Percentiles rank a stretch among this genome's conserved stretches.
Evolutionary conservation across 2,113 vertebrate species (phyloP).

Genomic region (Daboia siamensis): DNA sequence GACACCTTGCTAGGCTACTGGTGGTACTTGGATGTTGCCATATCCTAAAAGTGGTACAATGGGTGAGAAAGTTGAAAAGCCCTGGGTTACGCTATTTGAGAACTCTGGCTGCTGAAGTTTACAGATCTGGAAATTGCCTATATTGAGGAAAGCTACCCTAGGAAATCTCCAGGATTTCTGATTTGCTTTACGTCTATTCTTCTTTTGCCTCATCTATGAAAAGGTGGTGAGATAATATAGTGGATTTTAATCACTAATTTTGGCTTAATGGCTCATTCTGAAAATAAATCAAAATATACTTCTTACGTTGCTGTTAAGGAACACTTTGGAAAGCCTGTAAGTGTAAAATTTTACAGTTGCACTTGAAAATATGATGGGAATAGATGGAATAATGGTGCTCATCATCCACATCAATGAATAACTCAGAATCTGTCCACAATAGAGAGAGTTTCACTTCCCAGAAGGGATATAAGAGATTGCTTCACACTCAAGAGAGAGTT

Average conservation of each 20-base stretch:
- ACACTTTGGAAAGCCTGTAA: background rate
- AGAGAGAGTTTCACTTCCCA: background rate
- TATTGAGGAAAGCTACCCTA: background rate
- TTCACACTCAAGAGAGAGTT: background rate
- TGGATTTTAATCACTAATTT: background rate
- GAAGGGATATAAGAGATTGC: background rate
- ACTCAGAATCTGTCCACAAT: background rate
- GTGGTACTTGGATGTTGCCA: no score
- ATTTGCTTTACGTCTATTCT: background rate
- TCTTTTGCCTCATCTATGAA: background rate
- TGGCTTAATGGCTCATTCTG: background rate
- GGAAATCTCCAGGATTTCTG: background rate
- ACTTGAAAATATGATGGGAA: background rate
- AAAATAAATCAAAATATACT: background rate
- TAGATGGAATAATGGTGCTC: background rate
- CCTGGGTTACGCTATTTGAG: background rate
- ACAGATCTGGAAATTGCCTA: background rate
- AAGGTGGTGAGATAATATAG: background rate
- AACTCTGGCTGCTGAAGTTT: background rate
- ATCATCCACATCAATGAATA: background rate
- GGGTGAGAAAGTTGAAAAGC: no score
- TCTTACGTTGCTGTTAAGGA: background rate
- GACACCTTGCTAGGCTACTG: no score
- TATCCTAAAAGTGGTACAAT: no score
- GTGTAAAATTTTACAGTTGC: background rate